Evolutionary conservation across 2,797 vertebrate genomes (phyloP), one percentile per base, ranked within the genome.

Genomic region (Syngnathus rostellatus): DNA sequence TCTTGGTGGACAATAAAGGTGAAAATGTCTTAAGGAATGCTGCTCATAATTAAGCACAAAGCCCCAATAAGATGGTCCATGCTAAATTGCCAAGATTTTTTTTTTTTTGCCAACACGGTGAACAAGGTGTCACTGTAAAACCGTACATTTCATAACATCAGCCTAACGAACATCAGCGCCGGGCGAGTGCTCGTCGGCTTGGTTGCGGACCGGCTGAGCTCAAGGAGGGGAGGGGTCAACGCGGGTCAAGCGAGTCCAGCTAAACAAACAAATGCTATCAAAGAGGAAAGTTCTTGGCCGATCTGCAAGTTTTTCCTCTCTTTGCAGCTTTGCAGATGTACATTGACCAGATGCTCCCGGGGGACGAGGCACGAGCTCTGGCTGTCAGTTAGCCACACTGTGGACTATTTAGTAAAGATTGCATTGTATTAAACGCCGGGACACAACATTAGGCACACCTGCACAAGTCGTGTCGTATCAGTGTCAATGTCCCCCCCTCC

Each of bases 191-290:
- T 68, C 71, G 39, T 43, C 39, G 40, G 40, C 40, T 43, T 25
- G 60, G 60, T 12, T 73, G 72, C 4, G 51, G 81, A 80, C 72
- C 53, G 77, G 77, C 84, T 68, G 79, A 79, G 82, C 76, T 71
- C 43, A 72, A 83, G 78, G 79, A 83, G 81, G 77, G 37, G 68
- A 11, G 46, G 31, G 84, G 82, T 87, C 82, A 81, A 65, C 72
- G 61, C 64, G 79, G 87, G 87, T 88, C 88, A 86, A 84, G 74
- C 60, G 23, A 85, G 81, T 84, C 81, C 87, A 88, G 85, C 88
- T 89, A 89, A 82, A 88, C 84, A 89, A 90, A 90, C 87, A 88
- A 0, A 5, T 63, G 63, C 81, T 86, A 88, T 90, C 89, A 89
- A 87, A 90, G 87, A 86, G 77, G 78, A 90, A 82, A 88, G 88